A percentile compares a stretch with the other conserved stretches of the same genome.
Evolutionary conservation across 2,797 vertebrate species (phyloP).

Genomic region (Oryzias dopingdopingensis): DNA sequence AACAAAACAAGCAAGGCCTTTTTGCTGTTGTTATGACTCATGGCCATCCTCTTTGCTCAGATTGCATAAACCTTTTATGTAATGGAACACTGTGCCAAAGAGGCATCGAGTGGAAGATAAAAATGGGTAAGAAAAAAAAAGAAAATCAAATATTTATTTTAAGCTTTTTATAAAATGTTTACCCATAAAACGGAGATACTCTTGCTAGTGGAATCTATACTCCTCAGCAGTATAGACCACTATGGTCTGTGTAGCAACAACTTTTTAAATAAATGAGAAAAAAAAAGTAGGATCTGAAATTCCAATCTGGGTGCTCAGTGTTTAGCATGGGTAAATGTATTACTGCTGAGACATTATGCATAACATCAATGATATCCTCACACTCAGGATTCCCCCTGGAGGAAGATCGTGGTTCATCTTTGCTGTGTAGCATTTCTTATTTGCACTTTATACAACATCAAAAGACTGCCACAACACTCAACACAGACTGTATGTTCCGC

Average conservation of each 20-base stretch:
- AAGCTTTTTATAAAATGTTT: conserved; percentile 57
- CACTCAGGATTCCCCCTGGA: conserved; percentile 72
- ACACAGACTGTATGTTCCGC: conserved; percentile 70
- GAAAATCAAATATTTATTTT: conserved; percentile 79
- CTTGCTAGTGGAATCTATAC: conserved; percentile 26
- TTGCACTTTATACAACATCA: conserved; percentile 74
- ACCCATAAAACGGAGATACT: conserved; percentile 42
- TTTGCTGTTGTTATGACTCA: conserved; percentile 75
- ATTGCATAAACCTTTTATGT: conserved; percentile 83
- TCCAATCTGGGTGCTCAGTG: conserved; percentile 53
- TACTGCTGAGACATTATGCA: conserved; percentile 71
- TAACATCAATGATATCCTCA: conserved; percentile 73
- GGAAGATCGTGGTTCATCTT: conserved; percentile 76
- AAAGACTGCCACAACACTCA: conserved; percentile 77
- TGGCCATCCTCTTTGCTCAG: conserved; percentile 69
- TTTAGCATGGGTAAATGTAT: conserved; percentile 56
- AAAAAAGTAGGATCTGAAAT: conserved; percentile 46
- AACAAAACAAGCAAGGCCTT: conserved; percentile 43
- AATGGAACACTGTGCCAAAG: conserved; percentile 78
- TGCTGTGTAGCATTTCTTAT: conserved; percentile 77
- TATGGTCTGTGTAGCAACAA: conserved; percentile 8
- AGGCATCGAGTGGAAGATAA: conserved; percentile 73
- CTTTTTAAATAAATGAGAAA: conserved; percentile 44
- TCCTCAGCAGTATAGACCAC: conserved; percentile 31
- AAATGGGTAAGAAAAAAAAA: conserved; percentile 70